A percentile compares a stretch with the other conserved stretches of the same genome.
Conservation (phyloP, 2,888 invertebrate genomes). For the Mimachlamys varia region DNA sequence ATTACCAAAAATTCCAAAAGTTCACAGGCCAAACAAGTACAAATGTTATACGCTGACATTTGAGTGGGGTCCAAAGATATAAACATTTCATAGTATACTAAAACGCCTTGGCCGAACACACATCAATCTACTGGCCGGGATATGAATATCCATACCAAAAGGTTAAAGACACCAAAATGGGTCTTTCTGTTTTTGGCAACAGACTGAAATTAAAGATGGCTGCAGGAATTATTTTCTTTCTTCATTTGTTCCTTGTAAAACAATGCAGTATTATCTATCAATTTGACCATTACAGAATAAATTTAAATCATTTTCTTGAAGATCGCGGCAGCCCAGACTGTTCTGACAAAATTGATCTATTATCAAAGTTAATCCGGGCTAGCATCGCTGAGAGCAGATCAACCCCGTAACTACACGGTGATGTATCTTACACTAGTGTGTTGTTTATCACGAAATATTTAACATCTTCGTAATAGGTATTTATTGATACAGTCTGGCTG, state of each 20-base stretch:
- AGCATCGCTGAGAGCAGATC: slow-evolving; percentile 31
- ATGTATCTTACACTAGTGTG: slow-evolving; percentile 31
- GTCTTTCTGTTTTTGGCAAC: slow-evolving; percentile 24
- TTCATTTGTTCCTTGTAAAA: slow-evolving; percentile 31
- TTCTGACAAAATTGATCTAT: slow-evolving; percentile 34
- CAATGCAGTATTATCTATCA: slow-evolving; percentile 21
- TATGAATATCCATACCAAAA: slow-evolving; percentile 26
- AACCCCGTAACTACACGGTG: not conserved
- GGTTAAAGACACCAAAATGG: not conserved
- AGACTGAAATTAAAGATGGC: slow-evolving; percentile 31
- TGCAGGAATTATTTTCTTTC: slow-evolving; percentile 11
- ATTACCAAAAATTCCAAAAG: slow-evolving; percentile 31
- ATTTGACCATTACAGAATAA: slow-evolving; percentile 33
- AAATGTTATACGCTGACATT: slow-evolving; percentile 15
- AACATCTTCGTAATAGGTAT: slow-evolving; percentile 31
- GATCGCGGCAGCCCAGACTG: not conserved
- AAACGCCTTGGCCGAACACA: not conserved
- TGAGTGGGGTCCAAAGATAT: not conserved
- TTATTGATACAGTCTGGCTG: slow-evolving; percentile 29
- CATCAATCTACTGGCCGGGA: not conserved
- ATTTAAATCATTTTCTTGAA: slow-evolving; percentile 28
- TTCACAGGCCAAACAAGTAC: slow-evolving; percentile 31
- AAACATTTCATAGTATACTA: slow-evolving; percentile 31
- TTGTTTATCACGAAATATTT: slow-evolving; percentile 34
- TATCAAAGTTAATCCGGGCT: slow-evolving; percentile 23